Conservation (phyloP, 2,113 vertebrate genomes). For the Australoheros scitulus region DNA sequence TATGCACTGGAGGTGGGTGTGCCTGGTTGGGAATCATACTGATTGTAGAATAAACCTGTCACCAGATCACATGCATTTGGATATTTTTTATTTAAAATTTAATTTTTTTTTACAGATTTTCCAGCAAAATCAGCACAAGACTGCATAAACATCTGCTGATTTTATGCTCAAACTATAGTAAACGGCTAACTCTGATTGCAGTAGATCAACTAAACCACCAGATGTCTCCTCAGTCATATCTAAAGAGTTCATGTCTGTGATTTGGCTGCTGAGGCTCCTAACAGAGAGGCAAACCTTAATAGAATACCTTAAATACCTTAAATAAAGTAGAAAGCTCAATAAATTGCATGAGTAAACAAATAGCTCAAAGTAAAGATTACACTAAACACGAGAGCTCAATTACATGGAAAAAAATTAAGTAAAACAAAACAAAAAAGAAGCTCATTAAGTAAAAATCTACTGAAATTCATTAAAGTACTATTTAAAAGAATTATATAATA, state of each 20-base stretch:
- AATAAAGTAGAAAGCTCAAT: too few species aligned
- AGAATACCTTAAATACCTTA: too few species aligned
- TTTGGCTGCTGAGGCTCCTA: neutral
- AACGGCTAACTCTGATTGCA: slow-evolving; percentile 24
- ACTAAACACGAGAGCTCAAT: too few species aligned
- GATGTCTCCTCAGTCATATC: slow-evolving; percentile 30
- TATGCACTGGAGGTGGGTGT: slow-evolving; percentile 57
- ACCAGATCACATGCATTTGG: neutral
- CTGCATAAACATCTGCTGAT: neutral
- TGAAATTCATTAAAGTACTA: neutral
- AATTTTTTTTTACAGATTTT: neutral
- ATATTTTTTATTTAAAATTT: neutral
- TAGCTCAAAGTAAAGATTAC: too few species aligned
- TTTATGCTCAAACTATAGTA: neutral
- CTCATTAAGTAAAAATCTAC: neutral
- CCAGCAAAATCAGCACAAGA: neutral
- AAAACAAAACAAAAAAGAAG: neutral
- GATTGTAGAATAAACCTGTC: neutral
- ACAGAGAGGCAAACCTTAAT: neutral
- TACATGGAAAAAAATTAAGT: neutral
- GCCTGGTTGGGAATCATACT: neutral
- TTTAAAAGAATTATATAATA: neutral
- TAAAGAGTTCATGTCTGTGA: neutral
- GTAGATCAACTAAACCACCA: slow-evolving; percentile 37
- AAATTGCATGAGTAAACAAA: too few species aligned